These are phyloP conservation scores for Melolontha melolontha DNA, from an alignment of 2,888 invertebrate species.

Conservation along the genomic window DNA sequence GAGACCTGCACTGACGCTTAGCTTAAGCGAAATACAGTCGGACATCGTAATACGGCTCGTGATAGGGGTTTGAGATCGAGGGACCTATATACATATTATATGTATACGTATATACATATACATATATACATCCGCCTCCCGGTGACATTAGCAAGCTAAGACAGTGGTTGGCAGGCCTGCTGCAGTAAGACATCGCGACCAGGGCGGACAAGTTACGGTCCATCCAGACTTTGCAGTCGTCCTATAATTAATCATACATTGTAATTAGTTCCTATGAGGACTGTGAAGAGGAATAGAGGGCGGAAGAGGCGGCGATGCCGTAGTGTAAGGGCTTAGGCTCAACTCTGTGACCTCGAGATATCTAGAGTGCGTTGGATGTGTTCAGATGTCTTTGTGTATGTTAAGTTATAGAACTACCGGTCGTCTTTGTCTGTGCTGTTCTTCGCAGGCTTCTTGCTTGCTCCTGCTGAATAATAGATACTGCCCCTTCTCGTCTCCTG, in stretches of 20 bases:
- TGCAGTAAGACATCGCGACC: conserved; percentile 64
- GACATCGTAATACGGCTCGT: conserved; percentile 51
- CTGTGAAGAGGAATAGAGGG: conserved; percentile 38
- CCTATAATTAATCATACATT: conserved; percentile 68
- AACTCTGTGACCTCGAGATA: conserved; percentile 49
- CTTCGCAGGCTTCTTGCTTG: conserved; percentile 44
- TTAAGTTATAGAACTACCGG: conserved; percentile 44
- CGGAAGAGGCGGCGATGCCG: conserved; percentile 27
- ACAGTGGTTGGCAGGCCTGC: conserved; percentile 64
- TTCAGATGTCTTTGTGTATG: conserved; percentile 46
- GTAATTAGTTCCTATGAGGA: conserved; percentile 64
- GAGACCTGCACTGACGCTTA: conserved; percentile 26
- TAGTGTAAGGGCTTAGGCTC: conserved; percentile 45
- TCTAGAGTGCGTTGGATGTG: conserved; percentile 45
- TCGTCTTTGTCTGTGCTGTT: conserved; percentile 43
- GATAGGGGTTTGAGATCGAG: conserved; percentile 57
- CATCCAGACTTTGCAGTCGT: conserved; percentile 62
- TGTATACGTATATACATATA: conserved; percentile 11
- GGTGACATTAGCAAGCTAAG: conserved; percentile 66
- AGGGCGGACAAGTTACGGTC: conserved; percentile 60
- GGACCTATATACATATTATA: conserved; percentile 7
- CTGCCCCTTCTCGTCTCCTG: conserved; percentile 29
- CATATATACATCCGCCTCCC: conserved; percentile 51
- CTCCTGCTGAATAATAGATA: conserved; percentile 45
- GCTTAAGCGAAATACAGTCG: conserved; percentile 33